Conservation (phyloP, 2,113 vertebrate species). For the Leucoraja erinaceus region DNA sequence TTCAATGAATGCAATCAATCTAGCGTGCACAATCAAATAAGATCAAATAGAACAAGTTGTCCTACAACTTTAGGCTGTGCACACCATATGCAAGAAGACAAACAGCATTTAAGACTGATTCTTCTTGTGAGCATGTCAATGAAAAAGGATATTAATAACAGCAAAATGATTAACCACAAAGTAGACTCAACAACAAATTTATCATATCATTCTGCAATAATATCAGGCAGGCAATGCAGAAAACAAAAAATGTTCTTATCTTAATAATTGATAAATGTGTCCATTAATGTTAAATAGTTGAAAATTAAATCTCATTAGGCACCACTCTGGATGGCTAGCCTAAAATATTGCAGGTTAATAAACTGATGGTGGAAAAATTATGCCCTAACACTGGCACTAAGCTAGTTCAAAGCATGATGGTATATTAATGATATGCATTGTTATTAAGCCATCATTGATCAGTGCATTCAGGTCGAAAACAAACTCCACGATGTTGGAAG, state of each 20-base stretch:
- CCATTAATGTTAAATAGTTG: not conserved
- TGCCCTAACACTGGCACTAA: not conserved
- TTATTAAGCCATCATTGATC: not conserved
- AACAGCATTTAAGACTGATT: constrained; percentile 25
- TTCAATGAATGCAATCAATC: too few species aligned
- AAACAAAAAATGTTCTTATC: not conserved
- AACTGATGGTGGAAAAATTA: not conserved
- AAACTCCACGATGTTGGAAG: not conserved
- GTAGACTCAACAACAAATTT: not conserved
- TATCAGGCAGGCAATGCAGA: not conserved
- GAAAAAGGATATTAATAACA: constrained; percentile 23
- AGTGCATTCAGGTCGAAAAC: too few species aligned
- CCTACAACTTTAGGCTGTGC: too few species aligned
- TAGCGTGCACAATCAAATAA: too few species aligned
- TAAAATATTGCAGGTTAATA: not conserved
- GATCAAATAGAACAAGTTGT: too few species aligned
- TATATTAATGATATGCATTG: too few species aligned
- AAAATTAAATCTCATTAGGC: not conserved
- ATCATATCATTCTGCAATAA: constrained; percentile 19
- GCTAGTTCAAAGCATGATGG: not conserved
- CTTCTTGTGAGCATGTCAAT: not conserved
- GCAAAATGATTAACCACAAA: constrained; percentile 26
- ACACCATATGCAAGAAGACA: too few species aligned
- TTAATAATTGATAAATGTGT: not conserved
- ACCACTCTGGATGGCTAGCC: too few species aligned